Evolutionary conservation across 2,113 vertebrate genomes (phyloP), one percentile per base, ranked within the genome.

Genomic region (Sisor rabdophorus): DNA sequence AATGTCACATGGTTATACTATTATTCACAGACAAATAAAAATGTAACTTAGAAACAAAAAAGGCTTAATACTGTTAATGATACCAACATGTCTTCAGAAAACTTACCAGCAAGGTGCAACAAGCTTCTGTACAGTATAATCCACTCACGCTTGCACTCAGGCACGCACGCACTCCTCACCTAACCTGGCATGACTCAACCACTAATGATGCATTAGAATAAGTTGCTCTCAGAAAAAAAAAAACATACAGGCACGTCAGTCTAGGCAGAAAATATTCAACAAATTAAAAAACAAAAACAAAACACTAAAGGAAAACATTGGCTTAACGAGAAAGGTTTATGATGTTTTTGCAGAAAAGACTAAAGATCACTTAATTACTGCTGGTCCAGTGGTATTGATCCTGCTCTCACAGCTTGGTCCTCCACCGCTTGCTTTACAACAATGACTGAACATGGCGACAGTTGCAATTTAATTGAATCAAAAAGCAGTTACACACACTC

Each of bases 21-120:
- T 77, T 82, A 86, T 95, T 96, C 93, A 96, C 94, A 93, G 94
- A 94, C 93, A 94, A 91, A 94, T 93, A 93, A 93, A 93, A 75
- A 93, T 89, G 92, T 93, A 95, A 94, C 94, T 94, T 92, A 96
- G 89, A 94, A 89, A 85, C 90, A 92, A 89, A 85, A 86, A 79
- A 87, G 82, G 93, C 91, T 92, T 97, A 98, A 98, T 96, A 98
- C 96, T 98, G 94, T 94, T 93, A 94, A 94, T 95, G 90, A 92
- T 93, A 94, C 91, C 93, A 93, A 88, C 92, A 91, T 89, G 89
- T 91, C 93, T 91, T 90, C 91, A 91, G 88, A 93, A 90, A 76
- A 59, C 54, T 71, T 20, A 50, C 36, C 55, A 56, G 69, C 71
- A 88, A 90, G 89, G 91, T 89, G 91, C 91, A 91, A 93, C 91